Evolutionary conservation across 1,140 invertebrate species (phyloP), one percentile per base, ranked within the genome.

Genomic region (Drosophila albomicans): DNA sequence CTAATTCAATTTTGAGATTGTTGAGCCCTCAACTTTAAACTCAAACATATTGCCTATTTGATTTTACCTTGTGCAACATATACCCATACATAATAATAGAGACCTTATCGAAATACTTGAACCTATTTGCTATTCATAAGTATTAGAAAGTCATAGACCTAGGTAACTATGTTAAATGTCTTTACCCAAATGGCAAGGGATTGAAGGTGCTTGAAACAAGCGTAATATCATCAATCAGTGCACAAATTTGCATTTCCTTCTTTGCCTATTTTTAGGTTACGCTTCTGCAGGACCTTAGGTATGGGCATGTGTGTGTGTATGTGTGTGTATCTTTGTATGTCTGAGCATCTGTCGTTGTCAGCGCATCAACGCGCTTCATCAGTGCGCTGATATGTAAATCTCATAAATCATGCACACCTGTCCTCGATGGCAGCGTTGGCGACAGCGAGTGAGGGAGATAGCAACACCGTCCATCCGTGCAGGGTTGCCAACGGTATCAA

Each of bases 321-420:
- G 28, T n/a, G 8, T 38, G 4, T 56, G 51, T 63, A 2, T 51
- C 1, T 51, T 3, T 38, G 1, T 62, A 13, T 64, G 28, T 64
- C 16, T 46, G 38, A 66, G 62, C 72, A 77, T 67, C 79, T 82
- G 82, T 72, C 70, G 77, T 82, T 88, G 85, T 71, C 85, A 87
- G 80, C 78, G 85, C 80, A 84, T 84, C 85, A 84, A 72, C 74
- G 78, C 77, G 84, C 84, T 88, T 88, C 84, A 88, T 88, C 84
- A 78, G 84, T 67, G 70, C 78, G 82, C 81, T 89, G 85, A 88
- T 89, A 88, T 88, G 85, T 89, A 89, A 88, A 88, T 89, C 78
- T 79, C 85, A 88, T 88, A 89, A 89, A 88, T 88, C 85, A 88
- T 89, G 85, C 85, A 88, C 85, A 88, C 85, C 85, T 88, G 85